phyloP scores from a whole-genome alignment of 2,113 vertebrate species.

The Menidia beryllina region DNA sequence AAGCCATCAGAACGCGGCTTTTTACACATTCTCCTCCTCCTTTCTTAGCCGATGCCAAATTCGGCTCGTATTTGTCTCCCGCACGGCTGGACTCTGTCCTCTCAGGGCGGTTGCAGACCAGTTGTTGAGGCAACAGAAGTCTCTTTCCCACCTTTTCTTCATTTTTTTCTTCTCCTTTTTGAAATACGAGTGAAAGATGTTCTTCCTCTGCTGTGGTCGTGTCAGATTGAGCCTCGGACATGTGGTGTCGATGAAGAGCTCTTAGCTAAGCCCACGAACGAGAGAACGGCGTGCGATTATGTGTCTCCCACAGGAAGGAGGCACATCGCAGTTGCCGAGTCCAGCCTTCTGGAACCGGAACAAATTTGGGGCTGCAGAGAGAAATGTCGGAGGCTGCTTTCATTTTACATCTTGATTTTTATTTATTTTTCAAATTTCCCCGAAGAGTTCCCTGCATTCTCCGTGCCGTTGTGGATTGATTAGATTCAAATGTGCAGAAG shows the following conservation, averaged over 20 bases:
- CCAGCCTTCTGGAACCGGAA: background rate
- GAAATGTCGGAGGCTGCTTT: no score
- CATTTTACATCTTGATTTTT: no score
- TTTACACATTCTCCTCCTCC: constrained; percentile 47
- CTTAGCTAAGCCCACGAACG: background rate
- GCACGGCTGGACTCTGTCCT: background rate
- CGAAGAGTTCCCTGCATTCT: no score
- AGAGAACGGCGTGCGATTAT: background rate
- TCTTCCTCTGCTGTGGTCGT: constrained; percentile 7
- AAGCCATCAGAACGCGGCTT: constrained; percentile 48
- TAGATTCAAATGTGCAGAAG: no score
- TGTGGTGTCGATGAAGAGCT: constrained; percentile 12
- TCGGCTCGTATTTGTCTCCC: constrained; percentile 5
- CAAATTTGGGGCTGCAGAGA: no score
- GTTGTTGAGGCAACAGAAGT: constrained; percentile 7
- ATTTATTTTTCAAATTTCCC: no score
- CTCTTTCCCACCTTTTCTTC: constrained; percentile 27
- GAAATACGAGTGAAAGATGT: constrained; percentile 4
- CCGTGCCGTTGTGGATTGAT: no score
- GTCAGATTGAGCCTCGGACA: constrained; percentile 7
- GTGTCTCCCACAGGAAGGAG: background rate
- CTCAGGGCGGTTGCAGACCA: constrained; percentile 3
- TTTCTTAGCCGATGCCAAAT: constrained; percentile 11
- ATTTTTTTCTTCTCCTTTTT: background rate
- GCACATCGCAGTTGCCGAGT: background rate